phyloP scores from a whole-genome alignment of 2,113 vertebrate genomes.

The human (Homo sapiens) region GRCh38 chr19:51409001-51409500 shows the following conservation, averaged over 20 bases:
- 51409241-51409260: background rate
- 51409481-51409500: background rate
- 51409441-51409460: background rate
- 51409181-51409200: background rate
- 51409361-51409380: background rate
- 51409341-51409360: background rate
- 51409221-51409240: background rate
- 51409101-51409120: background rate
- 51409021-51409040: background rate
- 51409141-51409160: fast-evolving
- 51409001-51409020: background rate
- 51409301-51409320: background rate
- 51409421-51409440: background rate
- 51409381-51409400: background rate
- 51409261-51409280: background rate
- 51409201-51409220: background rate
- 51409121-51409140: too few species aligned
- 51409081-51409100: background rate
- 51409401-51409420: background rate
- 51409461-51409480: background rate
- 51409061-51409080: background rate
- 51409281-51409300: background rate
- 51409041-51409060: background rate
- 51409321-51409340: background rate
- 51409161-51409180: background rate